Evolutionary conservation across 2,888 invertebrate species (phyloP), one percentile per base, ranked within the genome.

Genomic region (Drosophila anomelani): DNA sequence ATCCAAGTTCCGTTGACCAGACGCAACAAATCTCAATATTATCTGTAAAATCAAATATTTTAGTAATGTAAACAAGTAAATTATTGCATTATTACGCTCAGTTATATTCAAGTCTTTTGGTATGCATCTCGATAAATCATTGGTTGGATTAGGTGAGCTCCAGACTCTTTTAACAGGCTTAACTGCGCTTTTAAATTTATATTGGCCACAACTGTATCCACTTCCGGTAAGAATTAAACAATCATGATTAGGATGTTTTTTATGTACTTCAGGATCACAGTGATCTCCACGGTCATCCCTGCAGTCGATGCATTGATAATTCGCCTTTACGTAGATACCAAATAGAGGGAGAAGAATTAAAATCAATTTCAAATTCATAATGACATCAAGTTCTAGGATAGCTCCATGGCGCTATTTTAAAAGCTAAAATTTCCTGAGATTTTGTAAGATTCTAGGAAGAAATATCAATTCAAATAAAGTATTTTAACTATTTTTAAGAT

Each of bases 171-270:
- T 12, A 9, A 26, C 29, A 5, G 0, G 3, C 4, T 26, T 5
- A 26, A 0, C 0, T 10, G n/a, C 4, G 9, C 15, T 8, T 9
- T 4, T 46, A 29, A 47, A 29, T n/a, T 20, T 34, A 13, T 51
- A 51, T 9, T 8, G 8, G 36, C 53, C 53, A 53, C 53, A 53
- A 15, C 53, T 53, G 7, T 53, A 53, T 36, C 53, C 53, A 36
- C 34, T 36, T 9, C 3, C 0, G 53, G 15, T 6, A 2, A 15
- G 10, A 23, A 53, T 53, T 36, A 4, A 3, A 23, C 53, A 53
- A 20, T n/a, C 26, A 23, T 0, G 8, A 1, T 5, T 9, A 10
- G 15, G 7, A 2, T 9, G 4, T 15, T 15, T 15, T 3, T 3
- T 8, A 20, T 0, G 7, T 3, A 8, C 7, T 26, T 9, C 0